These are phyloP conservation scores for Pyrgilauda ruficollis DNA, from an alignment of 2,113 vertebrate species.

Conservation along the genomic window DNA sequence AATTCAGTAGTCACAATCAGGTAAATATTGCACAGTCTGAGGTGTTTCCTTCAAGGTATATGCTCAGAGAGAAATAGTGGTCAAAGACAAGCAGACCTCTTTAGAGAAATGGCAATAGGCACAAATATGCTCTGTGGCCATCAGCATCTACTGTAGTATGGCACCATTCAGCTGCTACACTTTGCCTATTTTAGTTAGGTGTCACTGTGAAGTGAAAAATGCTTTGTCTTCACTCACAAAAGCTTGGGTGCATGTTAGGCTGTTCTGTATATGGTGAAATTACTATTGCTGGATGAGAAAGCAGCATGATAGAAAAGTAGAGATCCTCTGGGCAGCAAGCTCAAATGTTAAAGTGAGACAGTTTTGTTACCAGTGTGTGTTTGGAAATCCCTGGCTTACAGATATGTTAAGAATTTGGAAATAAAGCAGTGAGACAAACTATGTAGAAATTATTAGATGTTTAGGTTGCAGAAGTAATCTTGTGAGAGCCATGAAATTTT, in stretches of 20 bases:
- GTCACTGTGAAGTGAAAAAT: not conserved
- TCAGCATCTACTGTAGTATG: not conserved
- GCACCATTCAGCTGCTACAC: not conserved
- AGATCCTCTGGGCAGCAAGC: not conserved
- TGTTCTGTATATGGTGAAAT: not conserved
- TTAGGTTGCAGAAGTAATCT: not conserved
- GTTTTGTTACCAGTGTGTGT: not conserved
- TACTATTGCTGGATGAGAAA: not conserved
- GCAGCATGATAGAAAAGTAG: not conserved
- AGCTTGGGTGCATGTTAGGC: not conserved
- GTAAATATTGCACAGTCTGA: not conserved
- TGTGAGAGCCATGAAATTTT: not conserved
- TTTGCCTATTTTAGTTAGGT: not conserved
- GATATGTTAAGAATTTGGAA: not conserved
- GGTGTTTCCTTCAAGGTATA: not conserved
- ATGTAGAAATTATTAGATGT: fast-evolving
- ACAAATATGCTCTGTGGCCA: not conserved
- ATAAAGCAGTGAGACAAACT: not conserved
- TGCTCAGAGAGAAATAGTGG: not conserved
- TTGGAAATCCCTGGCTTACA: not conserved
- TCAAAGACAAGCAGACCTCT: not conserved
- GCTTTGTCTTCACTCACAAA: not conserved
- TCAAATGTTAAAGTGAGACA: not conserved
- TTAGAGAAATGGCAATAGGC: not conserved
- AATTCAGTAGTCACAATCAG: not conserved